Evolutionary conservation across 2,797 vertebrate species (phyloP), one percentile per base, ranked within the genome.

Genomic region (Lepidocolaptes lacrymiger): DNA sequence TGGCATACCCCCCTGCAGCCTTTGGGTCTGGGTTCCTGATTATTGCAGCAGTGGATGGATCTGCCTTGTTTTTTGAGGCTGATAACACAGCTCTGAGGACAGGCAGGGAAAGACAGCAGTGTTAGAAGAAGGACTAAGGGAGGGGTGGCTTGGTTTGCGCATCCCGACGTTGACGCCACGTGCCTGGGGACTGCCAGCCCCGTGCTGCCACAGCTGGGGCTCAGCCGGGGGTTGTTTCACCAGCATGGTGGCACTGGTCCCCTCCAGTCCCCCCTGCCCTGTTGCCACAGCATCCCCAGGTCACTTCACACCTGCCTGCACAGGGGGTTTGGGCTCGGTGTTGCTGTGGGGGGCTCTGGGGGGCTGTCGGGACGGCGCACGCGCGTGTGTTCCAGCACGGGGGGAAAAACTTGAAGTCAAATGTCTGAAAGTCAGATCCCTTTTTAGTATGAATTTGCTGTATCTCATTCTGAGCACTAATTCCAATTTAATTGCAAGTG

Each of bases 401-500:
- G 48, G 78, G 78, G 83, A 74, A 95, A 97, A 97, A 97, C 97
- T 97, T 93, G 95, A 97, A 98, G 98, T 98, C 98, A 98, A 98
- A 98, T 98, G 97, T 98, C 98, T 98, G 98, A 98, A 98, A 98
- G 98, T 99, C 98, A 98, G 98, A 98, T 98, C 97, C 97, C 98
- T 98, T 98, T 98, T 98, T 98, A 98, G 98, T 98, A 98, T 98
- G 98, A 98, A 98, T 98, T 98, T 98, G 98, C 98, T 98, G 98
- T 98, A 98, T 98, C 98, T 98, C 98, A 98, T 98, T 98, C 98
- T 93, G 97, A 97, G 98, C 98, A 99, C 99, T 99, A 99, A 99
- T 99, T 99, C 99, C 99, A 99, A 99, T 99, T 99, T 99, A 99
- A 99, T 99, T 99, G 99, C 99, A 99, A 99, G 99, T 99, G 99